phyloP scores from a whole-genome alignment of 2,113 vertebrate genomes.

The Chamaea fasciata region DNA sequence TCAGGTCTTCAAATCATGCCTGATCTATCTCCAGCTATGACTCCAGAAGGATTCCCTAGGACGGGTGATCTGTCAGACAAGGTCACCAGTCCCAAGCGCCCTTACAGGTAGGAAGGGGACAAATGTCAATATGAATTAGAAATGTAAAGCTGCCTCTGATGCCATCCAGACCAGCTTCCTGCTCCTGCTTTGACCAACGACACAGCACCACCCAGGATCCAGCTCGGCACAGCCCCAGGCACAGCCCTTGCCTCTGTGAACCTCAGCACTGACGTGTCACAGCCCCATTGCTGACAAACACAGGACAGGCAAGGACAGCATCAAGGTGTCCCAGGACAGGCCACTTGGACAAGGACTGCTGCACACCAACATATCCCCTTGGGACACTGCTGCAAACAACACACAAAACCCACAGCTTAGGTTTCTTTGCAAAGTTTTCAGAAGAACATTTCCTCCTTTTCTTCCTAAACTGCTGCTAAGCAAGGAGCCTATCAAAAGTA shows the following conservation, averaged over 20 bases:
- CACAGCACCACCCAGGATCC: fast-evolving
- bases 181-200: background rate
- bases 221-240: background rate
- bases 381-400: background rate
- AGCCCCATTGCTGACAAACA: background rate
- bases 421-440: background rate
- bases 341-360: background rate
- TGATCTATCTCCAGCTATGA: background rate
- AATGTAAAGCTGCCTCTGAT: background rate
- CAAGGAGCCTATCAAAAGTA: background rate
- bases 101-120: background rate
- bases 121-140: background rate
- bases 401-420: background rate
- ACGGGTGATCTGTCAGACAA: background rate
- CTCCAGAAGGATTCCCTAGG: background rate
- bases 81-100: background rate
- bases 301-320: fast-evolving
- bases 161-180: background rate
- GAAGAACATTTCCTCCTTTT: background rate
- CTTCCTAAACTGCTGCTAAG: background rate
- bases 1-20: background rate
- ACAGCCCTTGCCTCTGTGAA: background rate
- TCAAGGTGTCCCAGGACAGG: background rate
- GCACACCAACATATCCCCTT: background rate
- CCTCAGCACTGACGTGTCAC: fast-evolving